These are phyloP conservation scores for Macrobrachium rosenbergii DNA, from an alignment of 1,140 invertebrate genomes.

Conservation along the genomic window DNA sequence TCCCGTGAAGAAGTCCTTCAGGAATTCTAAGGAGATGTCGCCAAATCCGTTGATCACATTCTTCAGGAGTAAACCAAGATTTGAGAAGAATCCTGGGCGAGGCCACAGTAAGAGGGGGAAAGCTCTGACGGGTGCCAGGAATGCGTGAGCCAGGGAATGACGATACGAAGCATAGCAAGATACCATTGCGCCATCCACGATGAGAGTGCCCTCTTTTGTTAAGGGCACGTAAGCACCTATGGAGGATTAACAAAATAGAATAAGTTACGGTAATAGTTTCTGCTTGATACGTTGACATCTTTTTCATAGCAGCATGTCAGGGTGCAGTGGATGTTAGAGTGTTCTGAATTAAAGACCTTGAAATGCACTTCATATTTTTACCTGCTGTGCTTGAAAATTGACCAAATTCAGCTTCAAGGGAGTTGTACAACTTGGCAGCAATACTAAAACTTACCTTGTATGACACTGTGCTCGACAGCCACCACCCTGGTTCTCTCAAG, in stretches of 20 bases:
- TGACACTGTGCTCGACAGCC: slow-evolving; percentile 33
- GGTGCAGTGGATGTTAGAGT: background rate
- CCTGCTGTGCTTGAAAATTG: background rate
- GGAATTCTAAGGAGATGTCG: background rate
- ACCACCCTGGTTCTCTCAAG: slow-evolving; percentile 29
- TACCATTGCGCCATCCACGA: slow-evolving; percentile 69
- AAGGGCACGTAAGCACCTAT: slow-evolving; percentile 70
- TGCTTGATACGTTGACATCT: no score
- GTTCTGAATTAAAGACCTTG: no score
- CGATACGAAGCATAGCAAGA: slow-evolving; percentile 71
- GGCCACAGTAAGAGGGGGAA: slow-evolving; percentile 53
- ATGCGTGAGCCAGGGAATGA: slow-evolving; percentile 69
- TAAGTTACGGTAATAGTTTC: background rate
- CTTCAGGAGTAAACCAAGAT: background rate
- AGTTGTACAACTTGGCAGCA: background rate
- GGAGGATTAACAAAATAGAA: background rate
- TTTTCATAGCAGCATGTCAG: background rate
- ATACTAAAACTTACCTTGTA: slow-evolving; percentile 31
- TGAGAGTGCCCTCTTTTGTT: slow-evolving; percentile 70
- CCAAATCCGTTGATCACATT: background rate
- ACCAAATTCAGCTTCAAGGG: background rate
- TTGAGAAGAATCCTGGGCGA: slow-evolving; percentile 22
- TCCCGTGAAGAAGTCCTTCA: background rate
- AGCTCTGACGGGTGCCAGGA: slow-evolving; percentile 68
- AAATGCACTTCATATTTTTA: background rate